Evolutionary conservation across 2,113 vertebrate genomes (phyloP), one percentile per base, ranked within the genome.

Genomic region (Pelvicachromis taeniatus): DNA sequence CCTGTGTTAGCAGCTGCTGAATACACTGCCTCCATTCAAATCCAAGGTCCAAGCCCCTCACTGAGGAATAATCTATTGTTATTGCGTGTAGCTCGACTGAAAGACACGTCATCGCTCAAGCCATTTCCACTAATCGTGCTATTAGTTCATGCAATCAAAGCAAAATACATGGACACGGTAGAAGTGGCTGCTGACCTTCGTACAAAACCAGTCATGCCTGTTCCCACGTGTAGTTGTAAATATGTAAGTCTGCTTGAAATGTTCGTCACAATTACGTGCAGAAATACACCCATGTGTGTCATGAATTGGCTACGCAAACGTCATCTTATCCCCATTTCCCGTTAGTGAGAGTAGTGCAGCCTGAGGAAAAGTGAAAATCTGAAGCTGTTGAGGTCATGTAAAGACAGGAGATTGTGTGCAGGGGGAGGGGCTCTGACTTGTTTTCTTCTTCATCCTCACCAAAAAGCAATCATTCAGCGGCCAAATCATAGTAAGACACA

Each of bases 1-100:
- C 89, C 70, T 52, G 86, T 83, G 91, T 89, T 90, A 94, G 83
- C 89, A 94, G 88, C 94, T 96, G 95, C 94, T 93, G 92, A 95
- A 93, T 87, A 95, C 94, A 95, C 95, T 95, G 95, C 93, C 95
- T 92, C 89, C 89, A 90, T 92, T 88, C 83, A 94, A 80, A 92
- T 93, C 93, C 91, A 90, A 92, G 94, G 91, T 93, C 87, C 91
- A 85, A 80, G 63, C 80, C 86, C 77, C 65, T 56, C 78, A 77
- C 54, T 52, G 65, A 89, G 86, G 79, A 93, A 92, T 55, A 61
- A 58, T 82, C 63, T 70, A 89, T 86, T 90, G 88, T 93, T 87
- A 40, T 17, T 89, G 82, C 82, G 78, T 81, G 70, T 84, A 40
- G 75, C 83, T 87, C 80, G 53, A 70, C 78, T 88, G 88, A 91